phyloP scores from a whole-genome alignment of 2,888 invertebrate species.

The Nemapogon koenigi region DNA sequence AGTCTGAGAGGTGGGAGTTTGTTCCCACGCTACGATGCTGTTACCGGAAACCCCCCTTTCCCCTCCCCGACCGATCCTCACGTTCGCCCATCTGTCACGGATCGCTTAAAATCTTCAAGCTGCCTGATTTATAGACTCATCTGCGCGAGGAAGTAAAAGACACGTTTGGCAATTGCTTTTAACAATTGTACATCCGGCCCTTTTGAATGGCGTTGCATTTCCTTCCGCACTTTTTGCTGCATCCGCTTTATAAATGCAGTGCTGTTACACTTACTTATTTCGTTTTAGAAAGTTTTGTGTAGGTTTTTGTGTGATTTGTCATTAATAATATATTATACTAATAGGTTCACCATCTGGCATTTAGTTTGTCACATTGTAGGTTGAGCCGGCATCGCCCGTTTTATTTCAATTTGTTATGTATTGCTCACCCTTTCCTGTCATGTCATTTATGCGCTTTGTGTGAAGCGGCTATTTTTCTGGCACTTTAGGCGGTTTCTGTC shows the following conservation, averaged over 20 bases:
- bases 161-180: conserved; percentile 49
- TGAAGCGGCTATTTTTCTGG: too few relatives aligned
- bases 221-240: conserved; percentile 32
- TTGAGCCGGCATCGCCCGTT: too few relatives aligned
- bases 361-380: too few relatives aligned
- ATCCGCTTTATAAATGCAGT: conserved; percentile 2
- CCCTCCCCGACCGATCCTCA: conserved; percentile 27
- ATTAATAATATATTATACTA: too few relatives aligned
- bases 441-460: too few relatives aligned
- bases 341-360: too few relatives aligned
- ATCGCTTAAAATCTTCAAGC: conserved; percentile 24
- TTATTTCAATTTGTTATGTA: too few relatives aligned
- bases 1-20: conserved; percentile 18
- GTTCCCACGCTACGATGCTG: conserved; percentile 60
- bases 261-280: too few relatives aligned
- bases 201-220: conserved; percentile 27
- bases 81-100: conserved; percentile 49
- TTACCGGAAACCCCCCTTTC: conserved; percentile 41
- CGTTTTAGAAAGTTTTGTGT: too few relatives aligned
- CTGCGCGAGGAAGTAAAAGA: conserved; percentile 39
- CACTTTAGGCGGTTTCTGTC: too few relatives aligned
- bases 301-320: too few relatives aligned
- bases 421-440: too few relatives aligned
- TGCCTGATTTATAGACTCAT: conserved; percentile 33
- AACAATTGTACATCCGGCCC: conserved; percentile 28